Conservation (phyloP, 2,113 vertebrate genomes). For the Phodopus roborovskii region DNA sequence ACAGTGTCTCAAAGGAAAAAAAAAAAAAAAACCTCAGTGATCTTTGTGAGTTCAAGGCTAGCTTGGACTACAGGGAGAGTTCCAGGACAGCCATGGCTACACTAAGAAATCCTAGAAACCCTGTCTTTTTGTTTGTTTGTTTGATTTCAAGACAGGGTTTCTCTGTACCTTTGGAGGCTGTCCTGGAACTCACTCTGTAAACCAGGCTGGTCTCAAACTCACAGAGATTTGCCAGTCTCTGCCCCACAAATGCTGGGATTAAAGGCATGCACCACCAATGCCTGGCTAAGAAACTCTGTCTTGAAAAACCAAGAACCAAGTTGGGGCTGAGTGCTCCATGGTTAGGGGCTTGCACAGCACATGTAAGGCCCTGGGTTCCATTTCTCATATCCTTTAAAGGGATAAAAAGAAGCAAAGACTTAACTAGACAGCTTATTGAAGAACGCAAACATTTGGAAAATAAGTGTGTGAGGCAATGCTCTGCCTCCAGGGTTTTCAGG, state of each 20-base stretch:
- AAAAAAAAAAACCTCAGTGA: too few relatives aligned
- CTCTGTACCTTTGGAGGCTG: too few relatives aligned
- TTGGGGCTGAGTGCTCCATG: neutral
- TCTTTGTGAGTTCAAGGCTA: neutral
- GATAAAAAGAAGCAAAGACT: neutral
- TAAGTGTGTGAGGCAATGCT: neutral
- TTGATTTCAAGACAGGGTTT: too few relatives aligned
- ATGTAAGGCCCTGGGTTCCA: neutral
- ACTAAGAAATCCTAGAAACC: neutral
- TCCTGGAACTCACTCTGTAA: too few relatives aligned
- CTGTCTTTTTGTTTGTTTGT: too few relatives aligned
- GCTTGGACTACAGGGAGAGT: neutral
- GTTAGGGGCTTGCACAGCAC: neutral
- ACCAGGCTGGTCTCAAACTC: too few relatives aligned
- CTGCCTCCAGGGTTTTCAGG: too few relatives aligned
- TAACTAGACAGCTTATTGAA: too few relatives aligned
- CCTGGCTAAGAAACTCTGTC: neutral
- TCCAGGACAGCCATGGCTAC: neutral
- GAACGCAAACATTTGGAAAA: neutral
- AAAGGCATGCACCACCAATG: too few relatives aligned
- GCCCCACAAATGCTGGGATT: too few relatives aligned
- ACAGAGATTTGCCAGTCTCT: too few relatives aligned
- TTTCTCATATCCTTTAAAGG: neutral
- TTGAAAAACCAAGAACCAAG: neutral
- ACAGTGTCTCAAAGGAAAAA: neutral